A percentile compares a stretch with the other conserved stretches of the same genome.
phyloP scores from a whole-genome alignment of 1,140 invertebrate genomes.

The Drosophila ananassae region DNA sequence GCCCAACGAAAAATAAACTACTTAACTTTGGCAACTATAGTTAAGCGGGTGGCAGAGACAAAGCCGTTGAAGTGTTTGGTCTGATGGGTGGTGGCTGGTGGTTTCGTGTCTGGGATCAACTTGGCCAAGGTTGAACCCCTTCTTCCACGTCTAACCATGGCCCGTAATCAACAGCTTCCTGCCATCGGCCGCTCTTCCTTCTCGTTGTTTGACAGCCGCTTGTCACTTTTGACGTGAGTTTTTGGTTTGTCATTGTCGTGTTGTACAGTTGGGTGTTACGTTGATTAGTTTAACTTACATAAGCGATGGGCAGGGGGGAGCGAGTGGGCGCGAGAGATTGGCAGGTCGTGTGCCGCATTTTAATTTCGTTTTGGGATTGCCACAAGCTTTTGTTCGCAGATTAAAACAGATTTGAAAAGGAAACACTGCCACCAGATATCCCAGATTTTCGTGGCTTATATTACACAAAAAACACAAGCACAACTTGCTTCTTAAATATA shows the following conservation, averaged over 20 bases:
- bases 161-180: conserved; percentile 72
- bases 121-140: conserved; percentile 54
- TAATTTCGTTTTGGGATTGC: conserved; percentile 76
- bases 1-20: conserved; percentile 63
- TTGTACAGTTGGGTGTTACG: conserved; percentile 61
- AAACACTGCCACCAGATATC: conserved; percentile 45
- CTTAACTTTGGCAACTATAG: conserved; percentile 82
- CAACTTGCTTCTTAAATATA: conserved; percentile 30
- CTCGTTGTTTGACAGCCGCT: conserved; percentile 75
- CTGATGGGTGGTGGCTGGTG: conserved; percentile 9
- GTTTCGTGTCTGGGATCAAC: conserved; percentile 20
- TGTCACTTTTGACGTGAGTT: conserved; percentile 75
- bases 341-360: conserved; percentile 81
- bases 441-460: conserved; percentile 43
- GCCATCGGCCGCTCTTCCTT: conserved; percentile 48
- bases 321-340: conserved; percentile 65
- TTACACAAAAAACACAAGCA: conserved; percentile 21
- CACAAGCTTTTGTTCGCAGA: conserved; percentile 65
- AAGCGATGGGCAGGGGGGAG: conserved; percentile 24
- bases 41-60: conserved; percentile 69
- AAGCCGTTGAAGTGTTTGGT: conserved; percentile 26
- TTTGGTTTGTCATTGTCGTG: conserved; percentile 75
- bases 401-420: conserved; percentile 54
- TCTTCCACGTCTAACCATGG: conserved; percentile 25
- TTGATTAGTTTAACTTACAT: conserved; percentile 79